Evolutionary conservation across 2,113 vertebrate genomes (phyloP).

Genomic region (Nerophis lumbriciformis): DNA sequence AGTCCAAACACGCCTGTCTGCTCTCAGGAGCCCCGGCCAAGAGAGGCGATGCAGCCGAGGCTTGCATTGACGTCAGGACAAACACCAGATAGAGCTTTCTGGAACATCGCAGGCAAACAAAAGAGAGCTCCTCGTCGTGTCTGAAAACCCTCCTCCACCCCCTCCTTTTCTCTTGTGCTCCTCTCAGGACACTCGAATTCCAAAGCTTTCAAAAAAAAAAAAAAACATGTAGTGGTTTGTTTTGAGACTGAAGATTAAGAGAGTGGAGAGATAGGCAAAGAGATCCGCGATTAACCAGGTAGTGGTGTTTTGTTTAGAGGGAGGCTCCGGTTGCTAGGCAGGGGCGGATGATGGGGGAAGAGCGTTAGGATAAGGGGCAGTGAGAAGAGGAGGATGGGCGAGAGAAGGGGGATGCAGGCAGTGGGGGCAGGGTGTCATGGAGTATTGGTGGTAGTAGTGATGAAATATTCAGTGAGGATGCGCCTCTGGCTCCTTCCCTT

Average conservation of each 20-base stretch:
- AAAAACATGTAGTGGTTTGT: conserved; percentile 21
- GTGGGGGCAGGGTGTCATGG: conserved; percentile 61
- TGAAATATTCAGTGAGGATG: conserved; percentile 79
- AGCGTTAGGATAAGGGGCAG: conserved; percentile 60
- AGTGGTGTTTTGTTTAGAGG: conserved; percentile 51
- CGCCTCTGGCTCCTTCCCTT: conserved; percentile 59
- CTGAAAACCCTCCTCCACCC: conserved; percentile 19
- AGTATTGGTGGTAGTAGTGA: conserved; percentile 43
- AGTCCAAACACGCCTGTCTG: conserved; percentile 58
- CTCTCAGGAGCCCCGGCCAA: conserved; percentile 51
- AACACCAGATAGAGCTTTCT: conserved; percentile 44
- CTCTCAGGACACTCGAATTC: conserved; percentile 25
- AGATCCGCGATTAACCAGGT: conserved; percentile 17
- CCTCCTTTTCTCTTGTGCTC: not conserved
- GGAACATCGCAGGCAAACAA: conserved; percentile 55
- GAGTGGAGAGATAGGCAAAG: conserved; percentile 33
- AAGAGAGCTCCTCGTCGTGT: conserved; percentile 34
- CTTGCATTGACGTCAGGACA: conserved; percentile 43
- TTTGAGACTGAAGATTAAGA: conserved; percentile 14
- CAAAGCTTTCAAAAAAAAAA: conserved; percentile 11
- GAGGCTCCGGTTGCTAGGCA: conserved; percentile 59
- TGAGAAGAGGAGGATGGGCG: conserved; percentile 14
- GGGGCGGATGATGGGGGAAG: conserved; percentile 28
- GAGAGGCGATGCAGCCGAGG: conserved; percentile 39
- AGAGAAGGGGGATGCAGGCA: conserved; percentile 39